Evolutionary conservation across 92 coral and sea anemone species (phyloP).

Genomic region (Parazoanthus swiftii): DNA sequence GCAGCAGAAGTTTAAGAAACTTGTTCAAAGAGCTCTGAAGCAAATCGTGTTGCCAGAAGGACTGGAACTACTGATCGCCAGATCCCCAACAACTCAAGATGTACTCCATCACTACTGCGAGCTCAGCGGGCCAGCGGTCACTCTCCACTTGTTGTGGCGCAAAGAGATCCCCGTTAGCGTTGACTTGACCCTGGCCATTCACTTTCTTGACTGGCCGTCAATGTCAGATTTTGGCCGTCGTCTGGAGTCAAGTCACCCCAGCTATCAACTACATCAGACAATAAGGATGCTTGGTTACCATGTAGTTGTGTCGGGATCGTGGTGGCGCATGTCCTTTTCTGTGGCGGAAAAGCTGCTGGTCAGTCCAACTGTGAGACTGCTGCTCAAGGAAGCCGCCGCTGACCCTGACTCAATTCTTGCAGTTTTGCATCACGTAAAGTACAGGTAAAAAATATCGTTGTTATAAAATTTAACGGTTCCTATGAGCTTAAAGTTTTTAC

Average conservation of each 20-base stretch:
- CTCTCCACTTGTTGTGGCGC: background rate
- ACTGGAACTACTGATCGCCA: background rate
- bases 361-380: background rate
- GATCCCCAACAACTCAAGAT: background rate
- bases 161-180: background rate
- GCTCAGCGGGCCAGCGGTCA: slow-evolving; percentile 3
- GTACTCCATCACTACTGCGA: background rate
- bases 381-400: background rate
- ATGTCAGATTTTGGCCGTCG: background rate
- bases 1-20: slow-evolving; percentile 5
- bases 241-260: background rate
- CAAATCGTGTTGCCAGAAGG: background rate
- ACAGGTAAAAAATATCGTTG: background rate
- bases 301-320: background rate
- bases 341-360: slow-evolving; percentile 16
- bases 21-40: background rate
- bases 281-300: background rate
- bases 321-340: slow-evolving; percentile 2
- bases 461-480: too few species aligned
- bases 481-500: too few species aligned
- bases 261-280: background rate
- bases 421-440: background rate
- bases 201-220: background rate
- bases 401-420: background rate
- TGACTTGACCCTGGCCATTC: background rate